phyloP scores from a whole-genome alignment of 1,140 invertebrate species.

The Elymnias hypermnestra region DNA sequence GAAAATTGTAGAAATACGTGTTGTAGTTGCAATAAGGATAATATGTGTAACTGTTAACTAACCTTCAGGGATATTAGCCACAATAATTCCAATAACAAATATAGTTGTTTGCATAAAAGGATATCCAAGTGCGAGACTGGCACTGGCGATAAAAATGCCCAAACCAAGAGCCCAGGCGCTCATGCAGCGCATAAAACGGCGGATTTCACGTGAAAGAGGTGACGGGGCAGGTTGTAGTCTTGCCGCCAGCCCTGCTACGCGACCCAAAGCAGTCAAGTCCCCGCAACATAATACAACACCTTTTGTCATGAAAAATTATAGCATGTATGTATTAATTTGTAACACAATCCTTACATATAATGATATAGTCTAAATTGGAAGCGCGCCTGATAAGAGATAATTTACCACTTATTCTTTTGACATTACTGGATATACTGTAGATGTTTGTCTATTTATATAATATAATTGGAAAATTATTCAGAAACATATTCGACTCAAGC shows the following conservation, averaged over 20 bases:
- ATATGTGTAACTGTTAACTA: no score
- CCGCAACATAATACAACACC: slow-evolving; percentile 62
- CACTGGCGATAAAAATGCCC: slow-evolving; percentile 43
- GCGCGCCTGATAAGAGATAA: no score
- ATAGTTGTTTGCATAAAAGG: slow-evolving; percentile 60
- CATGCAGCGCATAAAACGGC: slow-evolving; percentile 53
- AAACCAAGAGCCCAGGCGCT: slow-evolving; percentile 48
- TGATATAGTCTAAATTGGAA: no score
- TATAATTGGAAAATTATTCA: no score
- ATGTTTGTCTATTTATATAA: no score
- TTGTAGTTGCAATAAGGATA: no score
- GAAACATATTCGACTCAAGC: no score
- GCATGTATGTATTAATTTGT: no score
- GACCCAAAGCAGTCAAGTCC: slow-evolving; percentile 57
- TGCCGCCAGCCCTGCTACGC: slow-evolving; percentile 56
- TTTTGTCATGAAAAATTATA: slow-evolving; percentile 14
- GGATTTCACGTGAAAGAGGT: slow-evolving; percentile 46
- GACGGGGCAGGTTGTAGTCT: slow-evolving; percentile 51
- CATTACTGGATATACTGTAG: no score
- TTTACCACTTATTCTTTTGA: no score
- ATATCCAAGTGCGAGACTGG: slow-evolving; percentile 49
- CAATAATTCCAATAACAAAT: slow-evolving; percentile 62
- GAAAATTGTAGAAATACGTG: no score
- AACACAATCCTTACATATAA: no score
- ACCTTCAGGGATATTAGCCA: slow-evolving; percentile 67